Percentiles rank a stretch among this genome's conserved stretches.
These are phyloP conservation scores for Pachydiplax longipennis DNA, from an alignment of 2,888 invertebrate species.

Conservation along the genomic window DNA sequence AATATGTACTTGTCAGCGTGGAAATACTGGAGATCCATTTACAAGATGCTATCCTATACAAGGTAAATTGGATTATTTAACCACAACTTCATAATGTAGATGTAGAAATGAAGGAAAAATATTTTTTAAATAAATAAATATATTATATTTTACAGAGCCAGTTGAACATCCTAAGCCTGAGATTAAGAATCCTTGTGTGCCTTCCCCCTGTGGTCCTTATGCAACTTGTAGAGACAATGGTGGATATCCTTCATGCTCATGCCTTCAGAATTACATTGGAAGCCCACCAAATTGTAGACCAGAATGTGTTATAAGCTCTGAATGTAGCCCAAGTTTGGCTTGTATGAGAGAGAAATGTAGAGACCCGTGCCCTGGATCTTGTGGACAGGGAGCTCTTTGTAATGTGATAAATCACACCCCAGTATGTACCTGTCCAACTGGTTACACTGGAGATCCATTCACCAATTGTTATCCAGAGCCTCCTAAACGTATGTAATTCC, in stretches of 20 bases:
- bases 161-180: conserved; percentile 55
- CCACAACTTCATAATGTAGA: neutral
- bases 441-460: conserved; percentile 79
- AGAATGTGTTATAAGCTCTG: conserved; percentile 72
- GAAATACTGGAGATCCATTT: conserved; percentile 72
- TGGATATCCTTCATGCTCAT: conserved; percentile 68
- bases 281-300: conserved; percentile 73
- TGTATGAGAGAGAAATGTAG: conserved; percentile 77
- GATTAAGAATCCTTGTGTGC: conserved; percentile 56
- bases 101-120: neutral
- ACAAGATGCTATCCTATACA: conserved; percentile 55
- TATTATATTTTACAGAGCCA: conserved; percentile 56
- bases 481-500: conserved; percentile 53
- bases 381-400: conserved; percentile 69
- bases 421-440: conserved; percentile 74
- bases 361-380: conserved; percentile 84
- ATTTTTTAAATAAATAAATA: neutral
- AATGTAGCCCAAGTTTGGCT: conserved; percentile 73
- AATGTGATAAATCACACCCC: conserved; percentile 76
- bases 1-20: conserved; percentile 67
- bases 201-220: conserved; percentile 69
- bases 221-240: conserved; percentile 66
- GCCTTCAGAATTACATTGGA: conserved; percentile 68
- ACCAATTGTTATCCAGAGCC: conserved; percentile 62
- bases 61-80: conserved; percentile 51